Evolutionary conservation across 2,888 invertebrate genomes (phyloP), one percentile per base, ranked within the genome.

Genomic region (Pemphredon lugubris): DNA sequence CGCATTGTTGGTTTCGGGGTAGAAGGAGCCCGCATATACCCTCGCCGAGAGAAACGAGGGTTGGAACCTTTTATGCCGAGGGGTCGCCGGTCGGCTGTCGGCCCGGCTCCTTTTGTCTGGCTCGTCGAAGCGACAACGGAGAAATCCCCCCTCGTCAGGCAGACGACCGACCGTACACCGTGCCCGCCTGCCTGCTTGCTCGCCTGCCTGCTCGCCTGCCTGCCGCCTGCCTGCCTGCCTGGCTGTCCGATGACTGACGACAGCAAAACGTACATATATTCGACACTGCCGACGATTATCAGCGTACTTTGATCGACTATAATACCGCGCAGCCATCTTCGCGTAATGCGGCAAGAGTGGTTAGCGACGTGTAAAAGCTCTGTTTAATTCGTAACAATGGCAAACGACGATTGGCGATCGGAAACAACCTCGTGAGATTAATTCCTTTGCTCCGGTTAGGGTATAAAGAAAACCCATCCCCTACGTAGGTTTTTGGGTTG

Each of bases 61-160:
- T 81, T 79, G 75, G 77, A 83, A 66, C 74, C 85, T 84, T 85
- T 85, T 80, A 82, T 83, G 77, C 61, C 78, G 79, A 83, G 68
- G 86, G 86, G 86, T 83, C 83, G 83, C 73, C 81, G 75, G 82
- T 80, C 83, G 84, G 84, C 83, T 81, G 83, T 77, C 80, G 82
- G 83, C 75, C 70, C 60, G 75, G 73, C 58, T 81, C 79, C 84
- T 86, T 87, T 87, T 87, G 85, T 87, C 83, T 69, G 77, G 60
- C 53, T 75, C 72, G 76, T 77, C 76, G 76, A 79, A 77, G 74
- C 77, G 79, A 69, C 76, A 76, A 80, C 68, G 65, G 50, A 76
- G 72, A 76, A 70, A 77, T 68, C 59, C 73, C 79, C 61, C 71
- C 54, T 68, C 63, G 39, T 67, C 64, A 60, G 59, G 30, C 45